Conservation (phyloP, 1,140 invertebrate genomes). For the Trachymyrmex septentrionalis region DNA sequence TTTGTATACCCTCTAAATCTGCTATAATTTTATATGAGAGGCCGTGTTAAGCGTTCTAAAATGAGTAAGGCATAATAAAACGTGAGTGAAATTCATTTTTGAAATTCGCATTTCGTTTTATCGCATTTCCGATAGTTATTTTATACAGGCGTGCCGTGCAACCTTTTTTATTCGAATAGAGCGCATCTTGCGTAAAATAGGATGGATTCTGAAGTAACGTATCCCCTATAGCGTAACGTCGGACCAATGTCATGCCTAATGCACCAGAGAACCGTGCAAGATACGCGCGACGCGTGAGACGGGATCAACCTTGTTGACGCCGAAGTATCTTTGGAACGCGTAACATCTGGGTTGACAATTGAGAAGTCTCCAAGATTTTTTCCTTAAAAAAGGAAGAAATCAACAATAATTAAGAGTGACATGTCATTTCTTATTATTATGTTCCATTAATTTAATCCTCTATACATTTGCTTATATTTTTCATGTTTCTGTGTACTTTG, state of each 20-base stretch:
- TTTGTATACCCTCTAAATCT: neutral
- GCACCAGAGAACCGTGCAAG: conserved; percentile 37
- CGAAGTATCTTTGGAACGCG: conserved; percentile 1
- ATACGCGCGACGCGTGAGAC: conserved; percentile 45
- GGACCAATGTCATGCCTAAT: conserved; percentile 36
- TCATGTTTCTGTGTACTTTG: neutral
- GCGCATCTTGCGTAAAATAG: conserved; percentile 31
- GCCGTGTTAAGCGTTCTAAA: neutral
- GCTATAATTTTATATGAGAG: neutral
- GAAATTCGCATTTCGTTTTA: neutral
- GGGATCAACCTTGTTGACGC: conserved; percentile 26
- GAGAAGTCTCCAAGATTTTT: neutral
- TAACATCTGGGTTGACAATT: conserved; percentile 2
- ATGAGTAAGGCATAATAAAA: neutral
- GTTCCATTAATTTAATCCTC: conserved; percentile 7
- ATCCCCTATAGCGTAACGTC: conserved; percentile 23
- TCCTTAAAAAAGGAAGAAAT: neutral
- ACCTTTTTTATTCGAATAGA: neutral
- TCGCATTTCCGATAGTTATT: neutral
- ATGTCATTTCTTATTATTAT: neutral
- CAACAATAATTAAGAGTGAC: conserved; percentile 1
- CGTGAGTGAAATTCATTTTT: neutral
- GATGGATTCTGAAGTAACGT: conserved; percentile 33
- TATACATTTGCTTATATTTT: neutral
- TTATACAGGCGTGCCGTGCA: neutral